Conservation (phyloP, 2,797 vertebrate species). For the Neosilurus hyrtlii region DNA sequence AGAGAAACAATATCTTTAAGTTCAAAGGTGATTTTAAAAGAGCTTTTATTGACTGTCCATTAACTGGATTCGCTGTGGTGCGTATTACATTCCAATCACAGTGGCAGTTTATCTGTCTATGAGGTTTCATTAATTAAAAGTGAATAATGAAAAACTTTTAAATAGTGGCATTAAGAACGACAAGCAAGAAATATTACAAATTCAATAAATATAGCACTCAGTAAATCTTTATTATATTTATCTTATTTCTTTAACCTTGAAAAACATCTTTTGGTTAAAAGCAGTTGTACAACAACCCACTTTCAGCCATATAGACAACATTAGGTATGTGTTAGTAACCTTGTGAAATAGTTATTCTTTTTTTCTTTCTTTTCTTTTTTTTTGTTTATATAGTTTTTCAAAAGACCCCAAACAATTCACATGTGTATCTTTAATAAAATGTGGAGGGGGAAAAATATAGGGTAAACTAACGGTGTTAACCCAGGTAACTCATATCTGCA, state of each 20-base stretch:
- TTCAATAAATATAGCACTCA: neutral
- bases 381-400: neutral
- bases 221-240: neutral
- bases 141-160: neutral
- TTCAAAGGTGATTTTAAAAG: slow-evolving; percentile 15
- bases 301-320: neutral
- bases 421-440: neutral
- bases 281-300: neutral
- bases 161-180: neutral
- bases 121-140: neutral
- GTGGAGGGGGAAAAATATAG: neutral
- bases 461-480: neutral
- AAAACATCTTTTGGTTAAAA: neutral
- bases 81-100: neutral
- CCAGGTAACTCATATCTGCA: neutral
- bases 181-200: neutral
- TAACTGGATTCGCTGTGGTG: neutral
- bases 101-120: neutral
- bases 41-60: neutral
- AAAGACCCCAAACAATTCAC: neutral
- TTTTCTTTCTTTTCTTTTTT: no score
- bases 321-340: neutral
- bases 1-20: slow-evolving; percentile 21
- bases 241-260: neutral
- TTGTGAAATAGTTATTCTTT: neutral